Percentiles rank a stretch among this genome's conserved stretches.
phyloP scores from a whole-genome alignment of 2,888 invertebrate species.

The Tipula helvola region DNA sequence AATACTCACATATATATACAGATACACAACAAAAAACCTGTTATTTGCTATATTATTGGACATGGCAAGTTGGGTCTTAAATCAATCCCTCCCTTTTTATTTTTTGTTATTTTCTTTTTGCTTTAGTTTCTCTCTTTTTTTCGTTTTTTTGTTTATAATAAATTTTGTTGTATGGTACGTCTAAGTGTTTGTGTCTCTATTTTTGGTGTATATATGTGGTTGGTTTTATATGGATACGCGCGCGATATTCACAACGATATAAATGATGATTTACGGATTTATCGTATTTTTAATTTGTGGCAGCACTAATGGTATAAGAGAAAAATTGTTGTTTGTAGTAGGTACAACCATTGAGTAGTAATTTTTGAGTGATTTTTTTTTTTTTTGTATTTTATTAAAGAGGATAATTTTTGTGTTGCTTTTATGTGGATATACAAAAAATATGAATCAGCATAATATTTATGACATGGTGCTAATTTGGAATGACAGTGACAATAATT shows the following conservation, averaged over 20 bases:
- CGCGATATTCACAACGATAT: background rate
- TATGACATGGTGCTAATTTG: slow-evolving; percentile 4
- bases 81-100: slow-evolving; percentile 24
- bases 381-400: background rate
- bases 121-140: slow-evolving; percentile 9
- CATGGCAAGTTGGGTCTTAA: slow-evolving; percentile 26
- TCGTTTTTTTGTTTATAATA: background rate
- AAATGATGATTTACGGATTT: slow-evolving; percentile 6
- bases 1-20: background rate
- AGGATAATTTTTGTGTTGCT: background rate
- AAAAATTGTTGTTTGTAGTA: background rate
- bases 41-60: slow-evolving; percentile 17
- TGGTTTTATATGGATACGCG: background rate
- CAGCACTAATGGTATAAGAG: slow-evolving; percentile 14
- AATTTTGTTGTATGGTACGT: background rate
- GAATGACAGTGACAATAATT: slow-evolving; percentile 4
- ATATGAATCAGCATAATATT: background rate
- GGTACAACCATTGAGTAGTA: background rate
- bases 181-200: background rate
- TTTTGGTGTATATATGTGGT: background rate
- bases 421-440: background rate
- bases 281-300: slow-evolving; percentile 14
- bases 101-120: background rate
- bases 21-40: background rate
- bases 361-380: background rate